These are phyloP conservation scores for Drosophila affinis DNA, from an alignment of 2,888 invertebrate genomes.

Conservation along the genomic window DNA sequence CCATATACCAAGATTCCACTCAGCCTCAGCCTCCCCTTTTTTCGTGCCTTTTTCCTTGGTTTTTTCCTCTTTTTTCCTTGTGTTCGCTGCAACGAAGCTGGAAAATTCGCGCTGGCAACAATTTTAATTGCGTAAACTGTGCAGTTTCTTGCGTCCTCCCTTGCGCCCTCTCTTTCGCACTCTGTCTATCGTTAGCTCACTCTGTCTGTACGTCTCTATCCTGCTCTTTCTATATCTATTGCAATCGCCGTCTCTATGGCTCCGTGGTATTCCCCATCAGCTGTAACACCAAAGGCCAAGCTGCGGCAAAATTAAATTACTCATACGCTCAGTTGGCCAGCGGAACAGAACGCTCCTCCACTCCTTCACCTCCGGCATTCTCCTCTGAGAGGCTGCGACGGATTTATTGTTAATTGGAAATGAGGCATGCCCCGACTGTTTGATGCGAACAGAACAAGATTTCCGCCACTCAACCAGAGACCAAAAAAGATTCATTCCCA, in stretches of 20 bases:
- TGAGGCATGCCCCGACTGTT: conserved; percentile 75
- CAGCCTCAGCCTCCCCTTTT: neutral
- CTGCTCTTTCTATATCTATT: conserved; percentile 17
- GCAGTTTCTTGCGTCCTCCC: conserved; percentile 46
- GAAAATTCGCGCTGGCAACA: conserved; percentile 75
- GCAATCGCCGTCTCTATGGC: conserved; percentile 30
- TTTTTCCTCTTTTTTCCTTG: conserved; percentile 24
- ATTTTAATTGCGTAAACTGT: conserved; percentile 77
- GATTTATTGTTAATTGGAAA: conserved; percentile 77
- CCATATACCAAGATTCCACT: conserved; percentile 10
- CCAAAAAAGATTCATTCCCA: conserved; percentile 33
- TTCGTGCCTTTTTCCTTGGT: neutral
- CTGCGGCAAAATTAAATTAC: conserved; percentile 77
- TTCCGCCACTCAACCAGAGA: conserved; percentile 69
- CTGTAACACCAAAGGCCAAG: conserved; percentile 69
- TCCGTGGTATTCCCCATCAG: conserved; percentile 36
- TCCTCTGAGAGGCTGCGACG: conserved; percentile 67
- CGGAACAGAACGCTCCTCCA: conserved; percentile 26
- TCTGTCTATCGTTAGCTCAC: no score
- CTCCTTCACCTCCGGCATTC: conserved; percentile 14
- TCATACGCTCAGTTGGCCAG: conserved; percentile 77
- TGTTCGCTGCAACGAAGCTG: conserved; percentile 64
- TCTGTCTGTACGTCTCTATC: conserved; percentile 11
- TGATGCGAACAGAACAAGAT: conserved; percentile 73
- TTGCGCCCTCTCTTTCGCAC: conserved; percentile 10